Conservation (phyloP, 2,797 vertebrate species). For the Morelia viridis region DNA sequence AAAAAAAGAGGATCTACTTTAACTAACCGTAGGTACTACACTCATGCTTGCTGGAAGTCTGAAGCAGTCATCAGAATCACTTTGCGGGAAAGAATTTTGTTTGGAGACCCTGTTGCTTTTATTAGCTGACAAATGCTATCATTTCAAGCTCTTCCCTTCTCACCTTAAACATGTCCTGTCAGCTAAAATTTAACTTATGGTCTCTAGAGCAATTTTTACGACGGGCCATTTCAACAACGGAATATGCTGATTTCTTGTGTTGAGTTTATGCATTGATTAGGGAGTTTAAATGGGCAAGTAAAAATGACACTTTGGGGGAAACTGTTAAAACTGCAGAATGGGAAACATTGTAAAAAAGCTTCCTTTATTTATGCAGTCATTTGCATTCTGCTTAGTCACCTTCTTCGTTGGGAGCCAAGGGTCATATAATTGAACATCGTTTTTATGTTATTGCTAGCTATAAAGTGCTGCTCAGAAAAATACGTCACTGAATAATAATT, state of each 20-base stretch:
- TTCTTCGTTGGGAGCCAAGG: constrained; percentile 23
- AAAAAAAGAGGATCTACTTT: not conserved
- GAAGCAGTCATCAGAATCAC: not conserved
- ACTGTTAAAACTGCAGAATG: not conserved
- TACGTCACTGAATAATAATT: constrained; percentile 20
- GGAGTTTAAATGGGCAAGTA: constrained; percentile 16
- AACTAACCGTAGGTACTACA: not conserved
- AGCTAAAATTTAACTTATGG: not conserved
- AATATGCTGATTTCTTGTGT: constrained; percentile 16
- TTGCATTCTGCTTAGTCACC: constrained; percentile 38
- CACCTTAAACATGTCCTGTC: not conserved
- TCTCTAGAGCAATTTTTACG: constrained; percentile 29
- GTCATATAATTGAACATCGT: constrained; percentile 20
- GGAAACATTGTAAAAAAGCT: constrained; percentile 27
- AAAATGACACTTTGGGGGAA: constrained; percentile 14
- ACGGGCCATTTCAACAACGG: constrained; percentile 6
- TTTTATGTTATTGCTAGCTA: constrained; percentile 12
- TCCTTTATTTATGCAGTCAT: constrained; percentile 11
- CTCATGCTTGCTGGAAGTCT: not conserved
- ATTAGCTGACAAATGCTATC: not conserved
- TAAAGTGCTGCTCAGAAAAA: constrained; percentile 10
- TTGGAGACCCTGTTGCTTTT: not conserved
- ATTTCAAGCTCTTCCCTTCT: not conserved
- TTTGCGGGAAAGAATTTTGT: constrained; percentile 8
- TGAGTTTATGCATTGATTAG: constrained; percentile 21